Conservation (phyloP, 2,888 invertebrate genomes). For the Clostera curtula region DNA sequence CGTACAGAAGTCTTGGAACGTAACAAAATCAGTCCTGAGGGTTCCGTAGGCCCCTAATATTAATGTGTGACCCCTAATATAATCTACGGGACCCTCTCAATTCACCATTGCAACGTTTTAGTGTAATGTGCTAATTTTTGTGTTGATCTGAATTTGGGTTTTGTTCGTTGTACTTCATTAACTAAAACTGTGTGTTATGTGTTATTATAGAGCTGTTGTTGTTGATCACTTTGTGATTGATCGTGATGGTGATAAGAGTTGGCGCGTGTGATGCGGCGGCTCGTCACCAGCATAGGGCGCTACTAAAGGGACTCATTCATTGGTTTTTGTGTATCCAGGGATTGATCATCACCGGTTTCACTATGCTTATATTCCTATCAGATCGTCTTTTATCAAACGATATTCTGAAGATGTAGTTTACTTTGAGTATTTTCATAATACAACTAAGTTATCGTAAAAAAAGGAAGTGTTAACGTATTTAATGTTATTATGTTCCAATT, state of each 20-base stretch:
- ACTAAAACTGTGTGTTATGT: constrained; percentile 73
- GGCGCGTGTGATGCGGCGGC: constrained; percentile 43
- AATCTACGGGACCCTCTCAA: constrained; percentile 63
- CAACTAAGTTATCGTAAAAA: no score
- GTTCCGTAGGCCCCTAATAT: constrained; percentile 49
- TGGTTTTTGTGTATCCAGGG: constrained; percentile 38
- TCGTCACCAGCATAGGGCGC: constrained; percentile 26
- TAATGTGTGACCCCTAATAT: constrained; percentile 34
- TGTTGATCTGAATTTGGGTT: constrained; percentile 69
- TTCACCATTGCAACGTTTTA: constrained; percentile 61
- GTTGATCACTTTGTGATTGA: constrained; percentile 43
- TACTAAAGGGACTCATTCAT: constrained; percentile 15
- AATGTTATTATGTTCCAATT: neutral
- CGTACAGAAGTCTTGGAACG: constrained; percentile 49
- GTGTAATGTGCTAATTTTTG: constrained; percentile 70
- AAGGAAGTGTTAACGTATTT: neutral
- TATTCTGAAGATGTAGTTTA: no score
- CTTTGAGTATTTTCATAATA: no score
- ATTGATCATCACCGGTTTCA: constrained; percentile 13
- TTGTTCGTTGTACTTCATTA: constrained; percentile 71
- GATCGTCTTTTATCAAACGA: no score
- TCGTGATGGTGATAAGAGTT: constrained; percentile 39
- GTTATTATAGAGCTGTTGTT: constrained; percentile 71
- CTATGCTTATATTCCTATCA: no score
- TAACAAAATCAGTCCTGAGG: constrained; percentile 47